Percentiles rank a stretch among this genome's conserved stretches.
phyloP scores from a whole-genome alignment of 2,797 vertebrate species.

The Sebastes melanostomus region DNA sequence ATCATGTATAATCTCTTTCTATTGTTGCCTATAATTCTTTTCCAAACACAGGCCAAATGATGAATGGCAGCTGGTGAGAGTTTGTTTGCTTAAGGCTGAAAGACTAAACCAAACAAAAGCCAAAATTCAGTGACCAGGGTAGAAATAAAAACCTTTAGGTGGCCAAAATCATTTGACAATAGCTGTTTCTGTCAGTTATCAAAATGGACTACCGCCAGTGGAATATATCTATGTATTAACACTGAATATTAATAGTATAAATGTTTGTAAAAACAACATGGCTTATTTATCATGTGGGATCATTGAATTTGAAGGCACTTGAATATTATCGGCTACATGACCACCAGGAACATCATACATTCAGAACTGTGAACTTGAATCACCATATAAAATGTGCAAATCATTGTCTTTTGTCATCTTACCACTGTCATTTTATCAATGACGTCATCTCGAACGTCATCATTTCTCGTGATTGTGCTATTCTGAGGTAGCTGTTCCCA shows the following conservation, averaged over 20 bases:
- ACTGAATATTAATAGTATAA: not conserved
- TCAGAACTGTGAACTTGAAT: not conserved
- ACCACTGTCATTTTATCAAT: not conserved
- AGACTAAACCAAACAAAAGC: not conserved
- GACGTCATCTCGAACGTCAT: not conserved
- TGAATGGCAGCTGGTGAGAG: not conserved
- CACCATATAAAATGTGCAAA: not conserved
- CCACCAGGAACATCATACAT: not conserved
- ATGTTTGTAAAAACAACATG: not conserved
- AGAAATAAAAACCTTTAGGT: not conserved
- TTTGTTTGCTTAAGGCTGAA: conserved; percentile 21
- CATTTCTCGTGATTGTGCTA: not conserved
- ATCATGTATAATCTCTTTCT: not conserved
- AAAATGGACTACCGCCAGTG: not conserved
- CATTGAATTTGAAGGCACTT: not conserved
- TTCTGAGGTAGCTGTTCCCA: not conserved
- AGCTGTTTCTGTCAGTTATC: not conserved
- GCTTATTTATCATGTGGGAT: not conserved
- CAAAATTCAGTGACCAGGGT: not conserved
- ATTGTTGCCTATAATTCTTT: not conserved
- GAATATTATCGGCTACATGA: not conserved
- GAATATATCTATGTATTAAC: not conserved
- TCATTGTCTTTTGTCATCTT: not conserved
- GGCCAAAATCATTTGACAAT: not conserved
- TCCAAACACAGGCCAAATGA: not conserved